Conservation (phyloP, 2,888 invertebrate species). For the Epirrhoe tristata region DNA sequence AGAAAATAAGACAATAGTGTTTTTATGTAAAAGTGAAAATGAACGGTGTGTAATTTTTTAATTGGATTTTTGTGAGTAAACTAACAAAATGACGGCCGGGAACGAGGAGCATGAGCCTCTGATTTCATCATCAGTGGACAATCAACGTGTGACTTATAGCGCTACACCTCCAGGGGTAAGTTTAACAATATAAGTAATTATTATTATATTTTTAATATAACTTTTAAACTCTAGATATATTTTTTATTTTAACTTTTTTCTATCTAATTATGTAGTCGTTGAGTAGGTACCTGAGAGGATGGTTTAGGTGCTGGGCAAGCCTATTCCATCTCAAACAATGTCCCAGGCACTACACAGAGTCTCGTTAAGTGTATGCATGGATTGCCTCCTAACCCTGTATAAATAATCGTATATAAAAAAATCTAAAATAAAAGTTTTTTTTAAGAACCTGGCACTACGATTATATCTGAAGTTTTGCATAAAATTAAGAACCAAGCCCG, state of each 20-base stretch:
- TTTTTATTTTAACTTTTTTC: too few species aligned
- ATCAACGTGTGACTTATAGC: conserved; percentile 72
- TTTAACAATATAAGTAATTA: conserved; percentile 19
- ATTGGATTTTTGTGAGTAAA: conserved; percentile 27
- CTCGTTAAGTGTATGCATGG: too few species aligned
- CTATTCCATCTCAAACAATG: too few species aligned
- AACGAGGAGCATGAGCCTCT: conserved; percentile 81
- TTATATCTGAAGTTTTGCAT: background rate
- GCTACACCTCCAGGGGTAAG: conserved; percentile 70
- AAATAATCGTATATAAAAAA: background rate
- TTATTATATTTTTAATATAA: background rate
- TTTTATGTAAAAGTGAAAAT: conserved; percentile 47
- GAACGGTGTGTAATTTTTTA: conserved; percentile 49
- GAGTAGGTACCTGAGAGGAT: too few species aligned
- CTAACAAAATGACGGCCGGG: conserved; percentile 73
- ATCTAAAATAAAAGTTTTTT: too few species aligned
- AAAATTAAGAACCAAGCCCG: background rate
- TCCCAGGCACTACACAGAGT: too few species aligned
- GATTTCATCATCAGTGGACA: conserved; percentile 76
- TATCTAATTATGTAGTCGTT: too few species aligned
- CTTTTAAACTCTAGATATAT: too few species aligned
- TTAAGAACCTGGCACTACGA: background rate
- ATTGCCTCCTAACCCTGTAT: too few species aligned
- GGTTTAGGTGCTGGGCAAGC: too few species aligned
- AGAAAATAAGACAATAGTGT: background rate